Percentiles rank a stretch among this genome's conserved stretches.
Evolutionary conservation across 2,113 vertebrate species (phyloP).

Genomic region (Stigmatopora argus): DNA sequence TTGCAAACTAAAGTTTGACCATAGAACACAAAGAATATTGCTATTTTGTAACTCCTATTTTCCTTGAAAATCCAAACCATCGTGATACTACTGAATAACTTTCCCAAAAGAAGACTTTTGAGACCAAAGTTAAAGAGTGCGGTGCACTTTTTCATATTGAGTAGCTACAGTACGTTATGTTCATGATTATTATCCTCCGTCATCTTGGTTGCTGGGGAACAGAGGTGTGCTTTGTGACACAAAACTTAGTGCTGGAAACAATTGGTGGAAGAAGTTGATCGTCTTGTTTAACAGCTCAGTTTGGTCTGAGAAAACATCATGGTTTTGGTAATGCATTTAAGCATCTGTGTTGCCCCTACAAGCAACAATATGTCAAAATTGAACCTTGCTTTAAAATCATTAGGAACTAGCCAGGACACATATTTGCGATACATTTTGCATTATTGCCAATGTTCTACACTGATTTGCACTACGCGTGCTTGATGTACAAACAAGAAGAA

Average conservation of each 20-base stretch:
- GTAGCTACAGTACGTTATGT: not conserved
- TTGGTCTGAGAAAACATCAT: not conserved
- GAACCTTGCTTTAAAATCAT: not conserved
- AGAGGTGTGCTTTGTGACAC: slow-evolving; percentile 4
- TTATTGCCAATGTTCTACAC: no score
- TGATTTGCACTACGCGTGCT: no score
- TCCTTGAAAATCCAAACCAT: not conserved
- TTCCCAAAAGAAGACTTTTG: not conserved
- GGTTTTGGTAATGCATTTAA: not conserved
- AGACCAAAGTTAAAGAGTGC: not conserved
- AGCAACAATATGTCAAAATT: not conserved
- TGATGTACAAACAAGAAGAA: no score
- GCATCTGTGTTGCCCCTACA: not conserved
- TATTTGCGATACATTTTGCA: no score
- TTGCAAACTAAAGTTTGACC: not conserved
- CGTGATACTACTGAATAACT: not conserved
- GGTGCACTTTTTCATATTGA: slow-evolving; percentile 1
- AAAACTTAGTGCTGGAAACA: not conserved
- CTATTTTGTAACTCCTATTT: not conserved
- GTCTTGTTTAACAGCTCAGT: slow-evolving; percentile 2
- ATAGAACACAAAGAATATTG: not conserved
- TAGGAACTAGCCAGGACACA: not conserved
- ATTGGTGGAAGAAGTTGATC: not conserved
- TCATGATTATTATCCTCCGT: slow-evolving; percentile 2
- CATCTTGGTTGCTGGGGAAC: not conserved